phyloP scores from a whole-genome alignment of 1,140 invertebrate species.

The Gryllus bimaculatus region DNA sequence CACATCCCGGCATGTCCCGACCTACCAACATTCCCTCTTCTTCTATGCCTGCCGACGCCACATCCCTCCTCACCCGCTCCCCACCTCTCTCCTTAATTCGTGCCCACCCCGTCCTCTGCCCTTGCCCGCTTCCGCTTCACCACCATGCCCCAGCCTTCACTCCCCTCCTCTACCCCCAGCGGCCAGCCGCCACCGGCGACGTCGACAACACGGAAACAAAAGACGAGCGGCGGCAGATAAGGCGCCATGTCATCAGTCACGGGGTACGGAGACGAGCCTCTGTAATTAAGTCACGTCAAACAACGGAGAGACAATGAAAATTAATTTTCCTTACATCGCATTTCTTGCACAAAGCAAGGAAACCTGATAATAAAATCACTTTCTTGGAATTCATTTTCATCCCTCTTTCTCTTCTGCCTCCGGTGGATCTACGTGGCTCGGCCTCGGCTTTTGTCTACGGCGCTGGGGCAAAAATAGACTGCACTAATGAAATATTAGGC shows the following conservation, averaged over 20 bases:
- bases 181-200: not conserved
- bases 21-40: too few species aligned
- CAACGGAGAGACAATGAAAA: not conserved
- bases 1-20: too few species aligned
- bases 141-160: too few species aligned
- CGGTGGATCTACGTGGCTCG: not conserved
- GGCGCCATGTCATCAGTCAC: not conserved
- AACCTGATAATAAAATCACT: conserved; percentile 5
- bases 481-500: not conserved
- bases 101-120: too few species aligned
- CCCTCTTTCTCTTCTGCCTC: too few species aligned
- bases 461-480: not conserved
- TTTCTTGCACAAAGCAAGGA: not conserved
- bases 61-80: too few species aligned
- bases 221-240: not conserved
- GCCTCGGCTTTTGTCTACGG: not conserved
- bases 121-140: too few species aligned
- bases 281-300: not conserved
- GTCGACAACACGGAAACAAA: conserved; percentile 3
- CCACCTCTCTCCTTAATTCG: too few species aligned
- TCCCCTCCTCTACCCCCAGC: not conserved
- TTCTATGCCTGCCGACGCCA: too few species aligned
- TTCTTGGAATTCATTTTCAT: not conserved
- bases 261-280: not conserved
- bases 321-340: not conserved